A percentile compares a stretch with the other conserved stretches of the same genome.
These are phyloP conservation scores for Danionella cerebrum DNA, from an alignment of 2,113 vertebrate genomes.

Conservation along the genomic window DNA sequence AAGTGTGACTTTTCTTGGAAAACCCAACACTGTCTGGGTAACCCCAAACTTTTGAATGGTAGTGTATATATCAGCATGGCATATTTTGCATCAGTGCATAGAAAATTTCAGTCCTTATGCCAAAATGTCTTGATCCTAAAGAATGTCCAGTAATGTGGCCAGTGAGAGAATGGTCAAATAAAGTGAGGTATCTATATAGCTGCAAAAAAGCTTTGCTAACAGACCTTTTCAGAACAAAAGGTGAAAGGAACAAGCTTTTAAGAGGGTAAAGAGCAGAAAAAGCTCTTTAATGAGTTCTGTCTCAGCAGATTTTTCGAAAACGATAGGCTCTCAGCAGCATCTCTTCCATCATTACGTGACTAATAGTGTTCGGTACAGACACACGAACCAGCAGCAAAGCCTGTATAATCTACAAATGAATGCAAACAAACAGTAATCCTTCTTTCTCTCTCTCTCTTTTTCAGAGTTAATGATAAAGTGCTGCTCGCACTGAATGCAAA, in stretches of 20 bases:
- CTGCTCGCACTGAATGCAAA: background rate
- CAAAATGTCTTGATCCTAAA: too few species aligned
- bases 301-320: background rate
- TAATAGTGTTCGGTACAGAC: constrained; percentile 20
- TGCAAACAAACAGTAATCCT: constrained; percentile 27
- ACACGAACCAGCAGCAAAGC: constrained; percentile 10
- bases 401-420: constrained; percentile 32
- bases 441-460: constrained; percentile 5
- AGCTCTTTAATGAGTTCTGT: background rate
- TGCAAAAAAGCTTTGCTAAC: background rate
- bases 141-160: too few species aligned
- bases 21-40: too few species aligned
- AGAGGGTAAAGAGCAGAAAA: background rate
- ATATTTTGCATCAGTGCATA: too few species aligned
- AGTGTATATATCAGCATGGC: too few species aligned
- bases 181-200: too few species aligned
- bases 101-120: too few species aligned
- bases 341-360: constrained; percentile 31
- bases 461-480: constrained; percentile 1
- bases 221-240: background rate
- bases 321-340: background rate
- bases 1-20: too few species aligned
- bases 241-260: background rate
- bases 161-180: too few species aligned
- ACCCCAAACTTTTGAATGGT: too few species aligned